Percentiles rank a stretch among this genome's conserved stretches.
Conservation (phyloP, 92 coral and sea anemone species). For the Umimayanthus chanpuru region DNA sequence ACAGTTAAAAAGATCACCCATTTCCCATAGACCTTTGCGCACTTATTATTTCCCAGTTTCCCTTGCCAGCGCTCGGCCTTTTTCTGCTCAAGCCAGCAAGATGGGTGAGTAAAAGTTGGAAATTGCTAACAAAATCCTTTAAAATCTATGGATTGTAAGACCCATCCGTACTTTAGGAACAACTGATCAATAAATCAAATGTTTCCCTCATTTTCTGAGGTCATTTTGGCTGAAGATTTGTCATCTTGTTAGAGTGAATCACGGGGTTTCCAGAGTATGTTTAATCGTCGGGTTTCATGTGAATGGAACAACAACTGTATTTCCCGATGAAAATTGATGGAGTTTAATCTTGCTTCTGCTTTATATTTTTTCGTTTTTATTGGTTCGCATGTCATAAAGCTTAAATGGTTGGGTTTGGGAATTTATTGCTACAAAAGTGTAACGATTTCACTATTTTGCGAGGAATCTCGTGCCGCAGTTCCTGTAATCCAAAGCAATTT, state of each 20-base stretch:
- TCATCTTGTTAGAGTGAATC: background rate
- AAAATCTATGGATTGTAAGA: conserved; percentile 47
- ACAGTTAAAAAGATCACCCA: conserved; percentile 17
- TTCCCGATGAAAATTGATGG: background rate
- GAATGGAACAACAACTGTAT: conserved; percentile 5
- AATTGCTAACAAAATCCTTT: conserved; percentile 46
- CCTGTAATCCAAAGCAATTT: too few species aligned
- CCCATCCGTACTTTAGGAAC: conserved; percentile 47
- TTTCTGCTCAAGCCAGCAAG: conserved; percentile 81
- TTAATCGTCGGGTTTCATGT: conserved; percentile 28
- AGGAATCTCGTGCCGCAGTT: too few species aligned
- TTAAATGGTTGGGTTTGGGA: background rate
- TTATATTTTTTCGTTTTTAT: background rate
- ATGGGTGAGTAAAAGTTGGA: conserved; percentile 74
- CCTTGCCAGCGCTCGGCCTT: conserved; percentile 62
- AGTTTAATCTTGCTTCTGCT: background rate
- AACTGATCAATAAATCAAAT: background rate
- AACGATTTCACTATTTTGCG: too few species aligned
- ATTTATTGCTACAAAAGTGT: background rate
- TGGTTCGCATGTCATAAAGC: background rate
- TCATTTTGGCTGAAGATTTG: background rate
- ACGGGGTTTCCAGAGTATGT: background rate
- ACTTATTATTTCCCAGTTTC: conserved; percentile 64
- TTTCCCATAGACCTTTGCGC: conserved; percentile 46
- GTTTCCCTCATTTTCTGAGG: background rate